Evolutionary conservation across 2,113 vertebrate species (phyloP), one percentile per base, ranked within the genome.

Genomic region (Boleophthalmus pectinirostris): DNA sequence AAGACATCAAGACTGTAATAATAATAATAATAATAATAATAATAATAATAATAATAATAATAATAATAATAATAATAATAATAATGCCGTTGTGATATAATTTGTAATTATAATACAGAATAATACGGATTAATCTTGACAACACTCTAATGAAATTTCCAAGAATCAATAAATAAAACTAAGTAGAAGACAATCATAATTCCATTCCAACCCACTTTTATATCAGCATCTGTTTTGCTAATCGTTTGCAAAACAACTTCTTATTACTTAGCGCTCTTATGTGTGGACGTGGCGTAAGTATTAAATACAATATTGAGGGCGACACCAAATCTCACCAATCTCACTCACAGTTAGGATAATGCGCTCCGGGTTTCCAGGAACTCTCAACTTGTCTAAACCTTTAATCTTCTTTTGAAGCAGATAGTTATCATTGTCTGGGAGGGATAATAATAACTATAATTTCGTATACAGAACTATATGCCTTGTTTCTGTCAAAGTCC

Each of bases 111-210:
- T 9, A 58, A 58, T 29, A 4, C 29, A 29, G 95, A 94, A 94
- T 91, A 65, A 45, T 47, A 75, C 92, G 92, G 95, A 95, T 97
- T 96, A 95, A 94, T 82, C 84, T 81, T 93, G 94, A 94, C 94
- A 95, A 92, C 61, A 85, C 72, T 88, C 90, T 79, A 93, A 96
- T 96, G 96, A 93, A 94, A 96, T 95, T 97, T 96, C 96, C 90
- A 75, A 72, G 95, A 96, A 97, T 94, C 94, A 95, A 94, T 96
- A 95, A 92, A 91, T 92, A 91, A 93, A 93, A 96, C 93, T 95
- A 91, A 95, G 94, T 93, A 91, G 76, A 84, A 91, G 91, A 94
- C 92, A 94, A 92, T 73, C 83, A 81, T 94, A 94, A 95, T 95
- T 94, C 93, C 93, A 94, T 95, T 95, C 93, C 73, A 86, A 80